A percentile compares a stretch with the other conserved stretches of the same genome.
phyloP scores from a whole-genome alignment of 1,140 invertebrate species.

The Lepidurus apus region DNA sequence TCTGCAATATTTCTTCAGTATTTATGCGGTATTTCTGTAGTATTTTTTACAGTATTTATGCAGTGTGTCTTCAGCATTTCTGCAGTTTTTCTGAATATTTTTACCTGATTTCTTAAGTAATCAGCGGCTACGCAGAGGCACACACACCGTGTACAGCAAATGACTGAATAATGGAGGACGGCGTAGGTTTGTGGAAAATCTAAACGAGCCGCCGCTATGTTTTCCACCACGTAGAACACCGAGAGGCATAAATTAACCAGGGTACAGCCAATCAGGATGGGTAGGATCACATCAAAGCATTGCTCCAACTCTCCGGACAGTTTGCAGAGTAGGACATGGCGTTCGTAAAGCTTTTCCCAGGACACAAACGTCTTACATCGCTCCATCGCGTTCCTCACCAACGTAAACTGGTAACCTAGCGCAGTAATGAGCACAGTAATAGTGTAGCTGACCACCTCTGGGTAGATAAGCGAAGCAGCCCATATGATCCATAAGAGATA shows the following conservation, averaged over 20 bases:
- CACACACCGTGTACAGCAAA: not conserved
- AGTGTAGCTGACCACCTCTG: not conserved
- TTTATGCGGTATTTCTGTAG: not conserved
- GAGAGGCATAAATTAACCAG: not conserved
- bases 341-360: not conserved
- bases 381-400: not conserved
- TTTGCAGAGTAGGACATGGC: not conserved
- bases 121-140: not conserved
- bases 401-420: not conserved
- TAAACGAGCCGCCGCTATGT: not conserved
- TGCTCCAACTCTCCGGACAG: not conserved
- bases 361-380: not conserved
- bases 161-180: not conserved
- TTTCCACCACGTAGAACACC: not conserved
- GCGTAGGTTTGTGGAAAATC: not conserved
- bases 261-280: not conserved
- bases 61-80: not conserved
- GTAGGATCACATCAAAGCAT: not conserved
- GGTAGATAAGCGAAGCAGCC: too few relatives aligned
- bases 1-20: not conserved
- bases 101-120: not conserved
- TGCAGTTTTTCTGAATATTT: not conserved
- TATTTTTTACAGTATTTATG: not conserved
- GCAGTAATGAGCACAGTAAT: not conserved
- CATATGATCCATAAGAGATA: too few relatives aligned